Percentiles rank a stretch among this genome's conserved stretches.
phyloP scores from a whole-genome alignment of 1,140 invertebrate genomes.

The Pseudomyrmex gracilis region DNA sequence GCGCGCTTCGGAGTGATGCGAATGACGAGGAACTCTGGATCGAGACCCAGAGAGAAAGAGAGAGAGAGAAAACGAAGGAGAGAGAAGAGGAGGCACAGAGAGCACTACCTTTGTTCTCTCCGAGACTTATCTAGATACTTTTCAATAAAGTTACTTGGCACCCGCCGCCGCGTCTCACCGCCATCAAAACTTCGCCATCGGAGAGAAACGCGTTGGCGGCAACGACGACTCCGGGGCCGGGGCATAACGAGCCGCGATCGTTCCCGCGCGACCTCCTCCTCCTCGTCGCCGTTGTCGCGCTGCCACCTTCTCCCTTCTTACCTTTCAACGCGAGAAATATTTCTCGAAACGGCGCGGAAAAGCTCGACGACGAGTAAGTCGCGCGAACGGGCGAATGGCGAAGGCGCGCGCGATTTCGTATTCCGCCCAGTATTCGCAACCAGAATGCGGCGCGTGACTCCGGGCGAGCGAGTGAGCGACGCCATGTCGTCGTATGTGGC shows the following conservation, averaged over 20 bases:
- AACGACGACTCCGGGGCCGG: neutral
- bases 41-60: neutral
- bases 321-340: slow-evolving; percentile 37
- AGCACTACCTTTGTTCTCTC: slow-evolving; percentile 66
- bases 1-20: neutral
- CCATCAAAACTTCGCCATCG: slow-evolving; percentile 66
- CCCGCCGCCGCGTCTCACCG: slow-evolving; percentile 39
- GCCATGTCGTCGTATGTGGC: slow-evolving; percentile 1
- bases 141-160: slow-evolving; percentile 75
- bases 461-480: slow-evolving; percentile 17
- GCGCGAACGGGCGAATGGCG: slow-evolving; percentile 16
- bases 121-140: slow-evolving; percentile 73
- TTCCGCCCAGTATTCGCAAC: slow-evolving; percentile 56
- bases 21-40: slow-evolving; percentile 3
- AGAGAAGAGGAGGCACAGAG: slow-evolving; percentile 14
- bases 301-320: no score
- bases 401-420: slow-evolving; percentile 53
- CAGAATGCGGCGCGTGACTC: slow-evolving; percentile 59
- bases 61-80: slow-evolving; percentile 7
- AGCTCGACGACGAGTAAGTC: neutral
- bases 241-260: slow-evolving; percentile 42
- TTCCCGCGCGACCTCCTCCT: slow-evolving; percentile 9
- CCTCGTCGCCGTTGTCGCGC: neutral
- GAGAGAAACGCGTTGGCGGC: slow-evolving; percentile 24
- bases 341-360: slow-evolving; percentile 45